phyloP scores from a whole-genome alignment of 2,888 invertebrate species.

The Hemicrepidius hirtus region DNA sequence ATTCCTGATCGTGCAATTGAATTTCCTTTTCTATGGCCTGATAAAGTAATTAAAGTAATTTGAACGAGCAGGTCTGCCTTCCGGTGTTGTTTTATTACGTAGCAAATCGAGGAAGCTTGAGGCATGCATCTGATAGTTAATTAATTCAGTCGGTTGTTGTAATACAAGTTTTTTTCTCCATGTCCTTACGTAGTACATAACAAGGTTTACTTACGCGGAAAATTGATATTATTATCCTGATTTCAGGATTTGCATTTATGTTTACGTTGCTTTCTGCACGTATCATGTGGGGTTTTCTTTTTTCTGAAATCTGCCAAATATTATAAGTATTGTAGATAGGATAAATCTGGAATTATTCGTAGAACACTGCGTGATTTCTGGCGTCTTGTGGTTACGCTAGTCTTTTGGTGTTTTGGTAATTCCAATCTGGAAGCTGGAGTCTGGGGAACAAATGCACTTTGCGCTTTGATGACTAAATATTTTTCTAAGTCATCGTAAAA shows the following conservation, averaged over 20 bases:
- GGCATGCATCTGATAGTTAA: neutral
- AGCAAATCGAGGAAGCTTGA: too few species aligned
- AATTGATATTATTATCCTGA: neutral
- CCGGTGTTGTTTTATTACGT: too few species aligned
- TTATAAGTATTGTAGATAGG: neutral
- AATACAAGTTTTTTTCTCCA: slow-evolving; percentile 1
- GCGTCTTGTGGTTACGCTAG: neutral
- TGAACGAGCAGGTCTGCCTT: too few species aligned
- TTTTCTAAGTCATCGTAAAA: neutral
- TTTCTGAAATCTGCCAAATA: slow-evolving; percentile 12
- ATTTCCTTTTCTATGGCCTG: too few species aligned
- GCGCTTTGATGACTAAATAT: neutral
- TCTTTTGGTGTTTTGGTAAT: slow-evolving; percentile 5
- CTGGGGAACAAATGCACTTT: neutral
- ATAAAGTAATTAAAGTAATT: too few species aligned
- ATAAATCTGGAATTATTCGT: neutral
- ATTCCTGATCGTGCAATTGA: too few species aligned
- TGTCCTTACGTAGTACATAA: neutral
- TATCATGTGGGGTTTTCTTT: neutral
- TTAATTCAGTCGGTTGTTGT: slow-evolving; percentile 2
- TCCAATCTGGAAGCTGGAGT: neutral
- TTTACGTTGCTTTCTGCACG: slow-evolving; percentile 10
- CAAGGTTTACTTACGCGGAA: slow-evolving; percentile 6
- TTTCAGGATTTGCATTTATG: neutral
- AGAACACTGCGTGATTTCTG: neutral